Percentiles rank a stretch among this genome's conserved stretches.
Evolutionary conservation across 1,140 invertebrate species (phyloP).

Genomic region (Argopecten irradians): DNA sequence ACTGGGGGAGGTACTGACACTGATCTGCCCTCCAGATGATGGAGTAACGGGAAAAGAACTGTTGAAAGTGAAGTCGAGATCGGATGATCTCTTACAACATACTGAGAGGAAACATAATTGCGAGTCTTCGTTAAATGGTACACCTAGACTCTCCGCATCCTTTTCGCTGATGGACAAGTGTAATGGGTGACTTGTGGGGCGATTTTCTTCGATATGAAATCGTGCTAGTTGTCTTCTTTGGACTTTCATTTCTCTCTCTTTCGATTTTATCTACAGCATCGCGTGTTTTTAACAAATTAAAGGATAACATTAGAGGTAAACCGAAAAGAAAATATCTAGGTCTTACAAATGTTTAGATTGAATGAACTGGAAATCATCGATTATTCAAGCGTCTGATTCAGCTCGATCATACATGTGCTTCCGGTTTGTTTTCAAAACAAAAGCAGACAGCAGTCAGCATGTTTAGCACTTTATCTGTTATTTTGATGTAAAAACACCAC

Average conservation of each 20-base stretch:
- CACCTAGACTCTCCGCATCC: slow-evolving; percentile 8
- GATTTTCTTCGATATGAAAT: slow-evolving; percentile 30
- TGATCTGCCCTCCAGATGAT: not conserved
- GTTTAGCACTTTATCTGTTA: not conserved
- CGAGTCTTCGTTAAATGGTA: slow-evolving; percentile 25
- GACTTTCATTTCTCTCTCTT: slow-evolving; percentile 39
- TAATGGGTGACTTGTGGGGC: not conserved
- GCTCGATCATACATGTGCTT: not conserved
- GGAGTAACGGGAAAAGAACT: slow-evolving; percentile 31
- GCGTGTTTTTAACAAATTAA: not conserved
- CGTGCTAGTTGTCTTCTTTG: slow-evolving; percentile 28
- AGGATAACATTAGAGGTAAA: not conserved
- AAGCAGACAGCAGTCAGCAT: not conserved
- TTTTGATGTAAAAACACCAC: not conserved
- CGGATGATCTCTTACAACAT: slow-evolving; percentile 20
- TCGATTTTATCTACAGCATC: not conserved
- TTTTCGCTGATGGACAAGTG: slow-evolving; percentile 30
- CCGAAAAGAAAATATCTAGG: not conserved
- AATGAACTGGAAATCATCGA: not conserved
- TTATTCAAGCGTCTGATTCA: not conserved
- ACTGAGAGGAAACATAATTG: slow-evolving; percentile 25
- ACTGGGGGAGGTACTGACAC: slow-evolving; percentile 23
- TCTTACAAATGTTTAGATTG: not conserved
- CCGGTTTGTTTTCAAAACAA: slow-evolving; percentile 15
- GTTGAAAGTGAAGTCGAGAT: slow-evolving; percentile 22